Base-by-base conservation (phyloP, 2,888 invertebrate genomes). In the Macaria notata region DNA sequence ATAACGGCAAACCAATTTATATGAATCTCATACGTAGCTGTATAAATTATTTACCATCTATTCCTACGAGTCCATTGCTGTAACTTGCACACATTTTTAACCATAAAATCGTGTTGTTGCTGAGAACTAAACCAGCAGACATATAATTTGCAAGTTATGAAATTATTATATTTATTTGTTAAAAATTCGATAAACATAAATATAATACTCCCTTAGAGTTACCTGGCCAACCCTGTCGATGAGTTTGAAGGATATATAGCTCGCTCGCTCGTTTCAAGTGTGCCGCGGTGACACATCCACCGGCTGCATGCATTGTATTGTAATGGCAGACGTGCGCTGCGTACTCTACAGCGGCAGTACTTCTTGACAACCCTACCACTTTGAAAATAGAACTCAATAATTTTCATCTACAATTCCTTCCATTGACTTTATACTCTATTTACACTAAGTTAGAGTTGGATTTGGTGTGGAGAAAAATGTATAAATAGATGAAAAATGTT, bases 221-320 rank as follows among this genome's bases (percentile, higher is more conserved):
- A 19, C 19, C 19, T 19, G 19, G 72, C 54, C 75, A 82, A 55
- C 83, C 83, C 81, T 83, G 75, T 43, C 49, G 56, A 56, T 54
- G 61, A 68, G 70, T 61, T 75, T 84, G 86, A 86, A 79, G 84
- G 81, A 86, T 85, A 83, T 84, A 87, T 86, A 73, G 85, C 74
- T 75, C 79, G 82, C 71, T 72, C 75, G 75, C 85, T 86, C 19
- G 19, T 19, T 87, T 88, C 79, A 87, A 83, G 76, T 84, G 68
- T 55, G 76, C 88, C 87, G 87, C 84, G 78, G 81, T 84, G 85
- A 84, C 84, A 84, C 80, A 76, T 76, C 76, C 76, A 71, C 76
- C 77, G 77, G 80, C 78, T 76, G 74, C 72, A 75, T 66, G 84
- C 78, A 88, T 88, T 88, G 88, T 88, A 88, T 88, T 88, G 78